Evolutionary conservation across 2,888 invertebrate species (phyloP), one percentile per base, ranked within the genome.

Genomic region (Schizotus pectinicornis): DNA sequence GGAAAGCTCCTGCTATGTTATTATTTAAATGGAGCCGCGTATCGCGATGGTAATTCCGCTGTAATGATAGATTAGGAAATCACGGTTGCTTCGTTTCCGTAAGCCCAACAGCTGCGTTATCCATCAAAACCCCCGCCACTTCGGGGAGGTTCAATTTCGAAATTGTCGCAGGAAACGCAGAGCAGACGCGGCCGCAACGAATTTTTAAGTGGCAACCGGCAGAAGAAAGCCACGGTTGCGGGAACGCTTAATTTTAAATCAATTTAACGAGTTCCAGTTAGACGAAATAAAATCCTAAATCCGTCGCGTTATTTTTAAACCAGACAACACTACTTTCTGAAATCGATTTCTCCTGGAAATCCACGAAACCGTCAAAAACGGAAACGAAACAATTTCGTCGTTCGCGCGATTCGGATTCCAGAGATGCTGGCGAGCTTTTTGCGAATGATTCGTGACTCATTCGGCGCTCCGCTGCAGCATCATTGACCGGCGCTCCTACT

Each of bases 401-500:
- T 14, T 32, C n/a, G 31, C 37, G 47, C 36, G 36, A n/a, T 36
- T 47, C 30, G 35, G 36, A 35, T 36, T 47, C 37, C 37, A 36
- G 37, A 47, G 22, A 12, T 36, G 31, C 9, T 36, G 30, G 47
- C 35, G 31, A 35, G 12, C 38, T 49, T 30, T 13, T 31, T 41
- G 38, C 36, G 30, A 30, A 32, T 14, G 54, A 48, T 22, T 22
- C 22, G 39, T 56, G 49, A 56, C 43, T 56, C 49, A 49, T 43
- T 42, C 48, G 42, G 38, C 50, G 14, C 14, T 38, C 38, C 33
- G 50, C 39, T 34, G 38, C 38, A 51, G 37, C 63, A 56, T 56
- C 61, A 56, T 46, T 58, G 56, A 59, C 56, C 54, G 58, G 42
- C 55, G 60, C 52, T 46, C 49, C 54, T 56, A 65, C 64, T 66